These are phyloP conservation scores for Catamblyrhynchus diadema DNA, from an alignment of 2,797 vertebrate genomes.

Conservation along the genomic window DNA sequence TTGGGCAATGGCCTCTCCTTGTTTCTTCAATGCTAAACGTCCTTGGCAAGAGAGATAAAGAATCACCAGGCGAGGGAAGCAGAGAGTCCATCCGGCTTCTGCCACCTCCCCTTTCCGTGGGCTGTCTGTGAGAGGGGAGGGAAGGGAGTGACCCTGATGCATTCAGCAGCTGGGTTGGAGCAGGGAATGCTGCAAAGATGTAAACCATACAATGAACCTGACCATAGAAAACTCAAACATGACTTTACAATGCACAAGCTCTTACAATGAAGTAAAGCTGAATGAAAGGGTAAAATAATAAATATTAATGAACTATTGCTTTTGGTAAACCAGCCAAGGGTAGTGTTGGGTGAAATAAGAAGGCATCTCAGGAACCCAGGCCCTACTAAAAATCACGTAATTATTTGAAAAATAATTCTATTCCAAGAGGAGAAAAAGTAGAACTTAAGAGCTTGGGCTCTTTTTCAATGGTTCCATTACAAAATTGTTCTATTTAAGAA, in stretches of 20 bases:
- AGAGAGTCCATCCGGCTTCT: not conserved
- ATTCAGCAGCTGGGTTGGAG: not conserved
- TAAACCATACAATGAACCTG: rapidly evolving
- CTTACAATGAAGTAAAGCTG: not conserved
- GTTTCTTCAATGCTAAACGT: not conserved
- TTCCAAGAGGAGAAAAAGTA: not conserved
- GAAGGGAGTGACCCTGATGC: rapidly evolving
- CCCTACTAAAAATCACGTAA: not conserved
- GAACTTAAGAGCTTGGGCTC: not conserved
- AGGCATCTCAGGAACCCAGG: not conserved
- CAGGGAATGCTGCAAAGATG: not conserved
- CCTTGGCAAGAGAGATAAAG: not conserved
- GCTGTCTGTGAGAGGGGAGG: not conserved
- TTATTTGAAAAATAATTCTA: not conserved
- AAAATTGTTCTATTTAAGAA: not conserved
- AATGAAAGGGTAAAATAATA: not conserved
- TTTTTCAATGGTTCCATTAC: not conserved
- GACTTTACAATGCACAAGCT: not conserved
- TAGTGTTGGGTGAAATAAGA: not conserved
- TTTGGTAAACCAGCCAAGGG: not conserved
- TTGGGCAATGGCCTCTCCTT: not conserved
- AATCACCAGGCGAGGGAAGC: rapidly evolving
- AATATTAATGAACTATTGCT: not conserved
- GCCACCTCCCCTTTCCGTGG: not conserved
- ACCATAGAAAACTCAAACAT: not conserved